phyloP scores from a whole-genome alignment of 2,797 vertebrate genomes.

The Pitangus sulphuratus region DNA sequence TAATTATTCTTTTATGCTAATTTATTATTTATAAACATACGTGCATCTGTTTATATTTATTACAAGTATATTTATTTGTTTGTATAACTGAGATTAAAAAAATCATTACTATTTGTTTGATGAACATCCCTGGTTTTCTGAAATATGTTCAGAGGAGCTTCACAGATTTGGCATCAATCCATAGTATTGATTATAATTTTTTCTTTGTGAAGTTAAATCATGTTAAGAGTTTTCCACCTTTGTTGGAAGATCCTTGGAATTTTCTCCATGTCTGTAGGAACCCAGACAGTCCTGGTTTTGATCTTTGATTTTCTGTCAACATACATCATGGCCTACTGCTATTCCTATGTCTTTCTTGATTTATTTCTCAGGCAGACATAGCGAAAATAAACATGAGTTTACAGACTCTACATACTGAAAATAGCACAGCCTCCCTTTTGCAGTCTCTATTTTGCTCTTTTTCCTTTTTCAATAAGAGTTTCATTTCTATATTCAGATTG shows the following conservation, averaged over 20 bases:
- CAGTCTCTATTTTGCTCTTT: slow-evolving; percentile 27
- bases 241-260: not conserved
- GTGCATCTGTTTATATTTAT: not conserved
- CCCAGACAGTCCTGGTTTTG: not conserved
- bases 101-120: not conserved
- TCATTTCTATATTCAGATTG: slow-evolving; percentile 70
- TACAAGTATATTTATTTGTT: not conserved
- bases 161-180: not conserved
- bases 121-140: not conserved
- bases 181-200: not conserved
- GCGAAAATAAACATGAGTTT: slow-evolving; percentile 6
- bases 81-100: not conserved
- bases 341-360: not conserved
- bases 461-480: slow-evolving; percentile 22
- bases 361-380: slow-evolving; percentile 3
- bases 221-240: not conserved
- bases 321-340: not conserved
- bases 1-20: not conserved
- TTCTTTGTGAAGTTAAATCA: not conserved
- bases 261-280: not conserved
- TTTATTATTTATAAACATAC: not conserved
- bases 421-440: not conserved
- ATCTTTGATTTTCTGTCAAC: not conserved
- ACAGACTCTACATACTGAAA: not conserved
- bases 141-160: not conserved